These are phyloP conservation scores for Fabriciana adippe DNA, from an alignment of 2,888 invertebrate species.

Conservation along the genomic window DNA sequence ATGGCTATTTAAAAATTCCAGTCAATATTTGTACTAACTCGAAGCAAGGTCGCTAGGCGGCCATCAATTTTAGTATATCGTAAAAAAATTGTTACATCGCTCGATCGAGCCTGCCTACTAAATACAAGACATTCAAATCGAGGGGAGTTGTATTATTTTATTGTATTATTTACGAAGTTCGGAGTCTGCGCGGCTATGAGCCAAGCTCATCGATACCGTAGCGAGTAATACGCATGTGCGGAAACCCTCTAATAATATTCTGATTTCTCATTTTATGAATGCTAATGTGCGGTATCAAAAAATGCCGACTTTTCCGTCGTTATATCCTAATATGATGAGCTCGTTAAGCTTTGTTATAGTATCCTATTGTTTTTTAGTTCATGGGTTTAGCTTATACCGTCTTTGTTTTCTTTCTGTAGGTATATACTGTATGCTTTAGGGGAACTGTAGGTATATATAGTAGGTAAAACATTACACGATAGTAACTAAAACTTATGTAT, in stretches of 20 bases:
- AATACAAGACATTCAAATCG: conserved; percentile 63
- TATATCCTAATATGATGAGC: conserved; percentile 2
- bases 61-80: conserved; percentile 30
- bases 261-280: conserved; percentile 76
- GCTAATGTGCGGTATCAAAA: conserved; percentile 69
- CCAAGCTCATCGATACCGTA: conserved; percentile 64
- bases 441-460: too few relatives aligned
- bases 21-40: conserved; percentile 25
- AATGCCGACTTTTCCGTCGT: conserved; percentile 45
- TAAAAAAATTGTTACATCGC: conserved; percentile 27
- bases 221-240: conserved; percentile 71
- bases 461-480: too few relatives aligned
- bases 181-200: conserved; percentile 65
- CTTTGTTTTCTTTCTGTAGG: not conserved
- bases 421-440: not conserved
- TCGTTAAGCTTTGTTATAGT: conserved; percentile 1
- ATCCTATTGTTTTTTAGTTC: not conserved
- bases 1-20: conserved; percentile 20
- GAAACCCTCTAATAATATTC: conserved; percentile 66
- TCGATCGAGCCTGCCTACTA: conserved; percentile 40
- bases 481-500: too few relatives aligned
- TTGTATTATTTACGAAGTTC: conserved; percentile 72
- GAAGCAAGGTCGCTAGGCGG: conserved; percentile 26
- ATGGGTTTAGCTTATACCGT: too few relatives aligned
- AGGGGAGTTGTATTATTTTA: conserved; percentile 72